Percentiles rank a stretch among this genome's conserved stretches.
Conservation (phyloP, 2,797 vertebrate genomes). For the Sphenodon punctatus region DNA sequence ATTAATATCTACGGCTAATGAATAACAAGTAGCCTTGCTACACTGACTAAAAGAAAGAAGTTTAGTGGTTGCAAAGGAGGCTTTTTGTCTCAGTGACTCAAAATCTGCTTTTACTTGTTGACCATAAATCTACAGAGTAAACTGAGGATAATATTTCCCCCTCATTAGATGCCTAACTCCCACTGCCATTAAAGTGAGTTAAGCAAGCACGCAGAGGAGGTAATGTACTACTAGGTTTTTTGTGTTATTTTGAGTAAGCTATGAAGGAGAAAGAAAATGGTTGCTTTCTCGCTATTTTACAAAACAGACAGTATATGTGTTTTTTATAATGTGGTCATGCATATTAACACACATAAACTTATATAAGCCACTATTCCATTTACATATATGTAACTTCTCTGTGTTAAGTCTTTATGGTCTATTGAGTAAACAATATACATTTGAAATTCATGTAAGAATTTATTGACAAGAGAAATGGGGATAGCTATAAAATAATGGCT, state of each 20-base stretch:
- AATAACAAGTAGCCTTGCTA: background rate
- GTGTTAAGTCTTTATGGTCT: slow-evolving; percentile 49
- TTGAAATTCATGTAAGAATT: slow-evolving; percentile 26
- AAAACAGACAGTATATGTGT: too few relatives aligned
- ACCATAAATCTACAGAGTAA: background rate
- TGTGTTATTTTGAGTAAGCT: slow-evolving; percentile 1
- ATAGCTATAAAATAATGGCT: slow-evolving; percentile 28
- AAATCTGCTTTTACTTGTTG: background rate
- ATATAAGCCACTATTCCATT: slow-evolving; percentile 13
- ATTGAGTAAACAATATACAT: slow-evolving; percentile 34
- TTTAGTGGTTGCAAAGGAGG: background rate
- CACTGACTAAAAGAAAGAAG: background rate
- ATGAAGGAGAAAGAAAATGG: background rate
- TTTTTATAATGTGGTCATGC: too few relatives aligned
- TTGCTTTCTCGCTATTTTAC: background rate
- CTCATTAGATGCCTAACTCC: background rate
- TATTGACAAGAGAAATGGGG: slow-evolving; percentile 10
- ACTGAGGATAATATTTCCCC: background rate
- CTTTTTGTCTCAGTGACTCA: background rate
- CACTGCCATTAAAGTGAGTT: background rate
- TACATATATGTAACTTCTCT: slow-evolving; percentile 44
- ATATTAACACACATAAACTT: too few relatives aligned
- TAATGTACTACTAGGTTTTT: background rate
- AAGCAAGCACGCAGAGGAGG: background rate
- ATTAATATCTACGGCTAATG: background rate